Percentiles rank a stretch among this genome's conserved stretches.
Evolutionary conservation across 2,888 invertebrate genomes (phyloP).

Genomic region (Holacanthella duospinosa): DNA sequence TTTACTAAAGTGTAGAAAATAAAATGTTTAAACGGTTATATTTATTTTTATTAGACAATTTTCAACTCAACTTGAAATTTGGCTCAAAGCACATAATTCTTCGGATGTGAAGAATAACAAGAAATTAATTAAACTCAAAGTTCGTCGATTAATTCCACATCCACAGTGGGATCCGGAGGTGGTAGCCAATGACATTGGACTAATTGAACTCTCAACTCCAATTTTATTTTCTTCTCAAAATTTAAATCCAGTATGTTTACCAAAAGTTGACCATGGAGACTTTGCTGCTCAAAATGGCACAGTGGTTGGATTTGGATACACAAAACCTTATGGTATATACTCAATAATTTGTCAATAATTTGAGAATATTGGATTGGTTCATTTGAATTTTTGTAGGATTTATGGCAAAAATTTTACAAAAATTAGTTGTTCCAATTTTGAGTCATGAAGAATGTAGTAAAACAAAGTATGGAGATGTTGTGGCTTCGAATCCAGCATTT

Average conservation of each 20-base stretch:
- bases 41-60: not conserved
- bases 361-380: not conserved
- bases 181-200: constrained; percentile 18
- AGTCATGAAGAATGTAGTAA: constrained; percentile 18
- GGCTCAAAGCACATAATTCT: not conserved
- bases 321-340: constrained; percentile 14
- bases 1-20: not conserved
- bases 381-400: not conserved
- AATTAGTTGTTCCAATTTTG: constrained; percentile 21
- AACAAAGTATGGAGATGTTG: constrained; percentile 14
- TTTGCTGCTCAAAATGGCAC: constrained; percentile 19
- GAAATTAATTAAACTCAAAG: not conserved
- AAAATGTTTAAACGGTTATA: not conserved
- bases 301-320: constrained; percentile 23
- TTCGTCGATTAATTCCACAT: constrained; percentile 13
- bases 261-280: constrained; percentile 2
- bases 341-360: not conserved
- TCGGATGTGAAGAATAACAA: not conserved
- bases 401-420: constrained; percentile 15
- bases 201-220: constrained; percentile 15
- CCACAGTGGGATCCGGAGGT: constrained; percentile 13
- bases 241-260: constrained; percentile 22
- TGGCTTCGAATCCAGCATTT: constrained; percentile 20
- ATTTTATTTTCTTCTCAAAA: constrained; percentile 8
- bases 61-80: not conserved